Conservation (phyloP, 2,888 invertebrate genomes). For the Pseudolycoriella hygida region DNA sequence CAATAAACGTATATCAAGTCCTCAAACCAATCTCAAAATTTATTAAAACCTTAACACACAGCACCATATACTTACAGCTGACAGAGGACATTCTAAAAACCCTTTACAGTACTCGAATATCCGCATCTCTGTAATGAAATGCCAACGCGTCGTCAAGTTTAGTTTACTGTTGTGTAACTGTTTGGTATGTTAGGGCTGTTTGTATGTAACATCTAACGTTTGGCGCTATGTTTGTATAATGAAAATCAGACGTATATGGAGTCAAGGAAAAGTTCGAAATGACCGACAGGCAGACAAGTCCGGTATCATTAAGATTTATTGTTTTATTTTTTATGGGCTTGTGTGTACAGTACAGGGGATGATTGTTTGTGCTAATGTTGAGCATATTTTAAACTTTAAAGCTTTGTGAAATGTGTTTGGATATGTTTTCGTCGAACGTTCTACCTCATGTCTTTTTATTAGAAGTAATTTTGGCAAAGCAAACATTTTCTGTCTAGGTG, state of each 20-base stretch:
- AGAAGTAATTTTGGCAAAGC: no score
- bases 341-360: no score
- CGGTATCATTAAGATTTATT: slow-evolving; percentile 1
- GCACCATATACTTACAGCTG: not conserved
- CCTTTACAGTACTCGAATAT: not conserved
- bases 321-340: not conserved
- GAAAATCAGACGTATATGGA: no score
- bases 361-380: no score
- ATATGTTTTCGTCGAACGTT: no score
- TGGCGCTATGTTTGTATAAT: no score
- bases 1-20: no score
- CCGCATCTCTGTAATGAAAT: slow-evolving; percentile 1
- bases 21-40: not conserved
- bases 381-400: no score
- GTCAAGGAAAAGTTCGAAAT: not conserved
- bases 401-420: no score
- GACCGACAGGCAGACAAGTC: not conserved
- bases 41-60: not conserved
- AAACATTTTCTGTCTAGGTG: no score
- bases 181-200: not conserved
- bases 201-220: no score
- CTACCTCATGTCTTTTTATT: no score
- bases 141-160: slow-evolving; percentile 1
- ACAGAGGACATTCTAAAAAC: not conserved
- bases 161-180: not conserved